A percentile compares a stretch with the other conserved stretches of the same genome.
These are phyloP conservation scores for Lepidocyrtinus sp. DNA, from an alignment of 2,888 invertebrate species.

Conservation along the genomic window DNA sequence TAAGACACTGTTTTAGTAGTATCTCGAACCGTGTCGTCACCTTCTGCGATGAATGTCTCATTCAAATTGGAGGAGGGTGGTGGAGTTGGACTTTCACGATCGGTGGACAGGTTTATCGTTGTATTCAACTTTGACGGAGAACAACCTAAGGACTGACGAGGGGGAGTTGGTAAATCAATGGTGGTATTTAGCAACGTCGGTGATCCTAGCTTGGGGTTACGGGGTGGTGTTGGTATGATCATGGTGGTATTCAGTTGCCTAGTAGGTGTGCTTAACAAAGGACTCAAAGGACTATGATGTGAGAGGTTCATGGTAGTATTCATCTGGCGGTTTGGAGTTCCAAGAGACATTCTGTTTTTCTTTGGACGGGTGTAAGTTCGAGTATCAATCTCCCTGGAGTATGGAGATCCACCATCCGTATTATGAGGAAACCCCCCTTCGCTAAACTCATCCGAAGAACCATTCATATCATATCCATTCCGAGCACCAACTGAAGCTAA, in stretches of 20 bases:
- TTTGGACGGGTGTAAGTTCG: constrained; percentile 65
- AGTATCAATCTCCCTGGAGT: constrained; percentile 56
- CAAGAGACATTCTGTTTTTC: constrained; percentile 59
- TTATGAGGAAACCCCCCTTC: no score
- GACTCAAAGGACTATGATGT: not conserved
- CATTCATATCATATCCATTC: not conserved
- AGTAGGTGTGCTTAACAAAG: not conserved
- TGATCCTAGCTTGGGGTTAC: not conserved
- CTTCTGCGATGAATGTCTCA: constrained; percentile 57
- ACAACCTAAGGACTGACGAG: not conserved
- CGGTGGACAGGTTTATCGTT: not conserved
- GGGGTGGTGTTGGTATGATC: constrained; percentile 46
- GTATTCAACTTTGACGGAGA: no score
- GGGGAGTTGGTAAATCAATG: constrained; percentile 17
- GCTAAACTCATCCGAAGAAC: not conserved
- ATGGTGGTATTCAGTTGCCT: constrained; percentile 20
- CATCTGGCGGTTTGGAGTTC: constrained; percentile 6
- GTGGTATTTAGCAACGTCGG: constrained; percentile 18
- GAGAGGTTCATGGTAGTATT: constrained; percentile 25
- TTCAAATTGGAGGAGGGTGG: constrained; percentile 48
- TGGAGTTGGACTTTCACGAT: not conserved
- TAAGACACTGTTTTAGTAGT: no score
- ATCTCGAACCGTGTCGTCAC: constrained; percentile 34
- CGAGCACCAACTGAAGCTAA: not conserved
- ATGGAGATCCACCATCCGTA: no score